phyloP scores from a whole-genome alignment of 2,797 vertebrate species.

The Champsocephalus gunnari region DNA sequence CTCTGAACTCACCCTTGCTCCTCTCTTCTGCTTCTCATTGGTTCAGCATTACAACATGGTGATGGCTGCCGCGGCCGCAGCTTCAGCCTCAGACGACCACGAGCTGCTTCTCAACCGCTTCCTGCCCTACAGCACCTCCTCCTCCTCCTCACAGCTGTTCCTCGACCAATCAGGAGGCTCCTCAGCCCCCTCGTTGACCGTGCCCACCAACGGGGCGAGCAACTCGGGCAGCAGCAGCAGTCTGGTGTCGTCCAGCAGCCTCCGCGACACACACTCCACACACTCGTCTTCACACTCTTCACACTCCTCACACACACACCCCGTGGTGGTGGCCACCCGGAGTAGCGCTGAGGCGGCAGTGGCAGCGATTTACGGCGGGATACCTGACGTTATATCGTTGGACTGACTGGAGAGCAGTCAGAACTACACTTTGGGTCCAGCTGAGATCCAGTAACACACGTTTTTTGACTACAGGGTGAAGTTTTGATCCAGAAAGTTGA shows the following conservation, averaged over 20 bases:
- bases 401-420: conserved; percentile 86
- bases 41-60: conserved; percentile 97
- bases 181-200: conserved; percentile 82
- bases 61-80: conserved; percentile 93
- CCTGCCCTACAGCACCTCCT: conserved; percentile 89
- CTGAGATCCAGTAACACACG: conserved; percentile 37
- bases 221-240: conserved; percentile 93
- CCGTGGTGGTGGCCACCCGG: conserved; percentile 73
- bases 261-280: conserved; percentile 89
- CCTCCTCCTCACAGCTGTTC: conserved; percentile 92
- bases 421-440: conserved; percentile 35
- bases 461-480: conserved; percentile 51
- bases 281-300: conserved; percentile 74
- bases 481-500: conserved; percentile 55
- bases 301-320: conserved; percentile 73
- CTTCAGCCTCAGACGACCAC: conserved; percentile 92
- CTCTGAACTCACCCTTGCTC: background rate
- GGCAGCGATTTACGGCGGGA: conserved; percentile 94
- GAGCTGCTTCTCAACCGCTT: conserved; percentile 95
- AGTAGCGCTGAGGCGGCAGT: conserved; percentile 85
- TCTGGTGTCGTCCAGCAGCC: conserved; percentile 92
- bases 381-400: conserved; percentile 97
- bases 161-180: conserved; percentile 92
- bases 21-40: background rate
- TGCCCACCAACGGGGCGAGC: conserved; percentile 85